phyloP scores from a whole-genome alignment of 2,888 invertebrate genomes.

The Agonopterix alstromeriana region DNA sequence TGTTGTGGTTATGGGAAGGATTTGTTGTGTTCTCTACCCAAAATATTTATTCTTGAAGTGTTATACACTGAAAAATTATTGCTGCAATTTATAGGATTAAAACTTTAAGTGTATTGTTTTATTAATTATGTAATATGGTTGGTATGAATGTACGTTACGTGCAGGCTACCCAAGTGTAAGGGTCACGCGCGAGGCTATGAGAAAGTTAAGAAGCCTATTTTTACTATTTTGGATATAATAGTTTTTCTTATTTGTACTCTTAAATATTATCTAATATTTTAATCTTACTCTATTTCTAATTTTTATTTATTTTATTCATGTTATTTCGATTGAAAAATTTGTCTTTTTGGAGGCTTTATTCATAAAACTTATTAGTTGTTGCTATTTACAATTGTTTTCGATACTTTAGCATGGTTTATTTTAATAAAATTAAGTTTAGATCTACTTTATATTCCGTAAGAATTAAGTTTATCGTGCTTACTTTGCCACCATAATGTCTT shows the following conservation, averaged over 20 bases:
- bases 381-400: slow-evolving; percentile 70
- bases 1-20: slow-evolving; percentile 51
- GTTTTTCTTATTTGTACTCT: slow-evolving; percentile 23
- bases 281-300: slow-evolving; percentile 31
- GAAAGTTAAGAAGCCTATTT: too few relatives aligned
- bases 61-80: slow-evolving; percentile 55
- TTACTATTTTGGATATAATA: slow-evolving; percentile 9
- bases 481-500: neutral
- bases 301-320: slow-evolving; percentile 49
- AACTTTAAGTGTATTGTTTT: slow-evolving; percentile 12
- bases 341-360: slow-evolving; percentile 60
- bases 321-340: slow-evolving; percentile 42
- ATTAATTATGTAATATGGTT: slow-evolving; percentile 25
- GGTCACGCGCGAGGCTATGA: slow-evolving; percentile 1
- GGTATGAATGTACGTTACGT: slow-evolving; percentile 22
- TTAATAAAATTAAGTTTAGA: slow-evolving; percentile 14
- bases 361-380: slow-evolving; percentile 52
- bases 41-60: slow-evolving; percentile 57
- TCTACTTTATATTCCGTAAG: too few relatives aligned
- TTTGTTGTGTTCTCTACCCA: slow-evolving; percentile 51
- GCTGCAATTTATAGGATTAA: slow-evolving; percentile 46
- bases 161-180: neutral
- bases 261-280: slow-evolving; percentile 33
- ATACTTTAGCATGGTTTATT: slow-evolving; percentile 49
- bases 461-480: slow-evolving; percentile 18